Percentiles rank a stretch among this genome's conserved stretches.
Evolutionary conservation across 2,888 invertebrate genomes (phyloP).

Genomic region (Volucella inflata): DNA sequence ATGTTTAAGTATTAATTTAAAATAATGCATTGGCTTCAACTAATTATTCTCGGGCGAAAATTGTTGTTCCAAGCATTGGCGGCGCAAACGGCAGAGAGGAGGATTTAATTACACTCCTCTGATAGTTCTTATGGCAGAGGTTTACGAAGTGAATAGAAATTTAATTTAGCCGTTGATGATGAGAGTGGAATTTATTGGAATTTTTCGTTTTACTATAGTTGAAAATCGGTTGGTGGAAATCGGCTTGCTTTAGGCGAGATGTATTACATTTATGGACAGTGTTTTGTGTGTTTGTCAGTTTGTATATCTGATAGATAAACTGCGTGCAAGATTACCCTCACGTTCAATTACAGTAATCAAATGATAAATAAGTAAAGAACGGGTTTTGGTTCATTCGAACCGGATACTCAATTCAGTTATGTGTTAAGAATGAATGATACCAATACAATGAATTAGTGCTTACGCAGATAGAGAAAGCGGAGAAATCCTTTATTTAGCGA

Average conservation of each 20-base stretch:
- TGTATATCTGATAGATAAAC: constrained; percentile 21
- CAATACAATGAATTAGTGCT: too few species aligned
- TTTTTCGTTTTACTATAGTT: constrained; percentile 59
- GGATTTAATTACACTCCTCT: constrained; percentile 70
- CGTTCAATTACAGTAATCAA: constrained; percentile 16
- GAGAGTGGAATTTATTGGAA: constrained; percentile 69
- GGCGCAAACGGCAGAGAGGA: constrained; percentile 52
- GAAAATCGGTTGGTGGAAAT: constrained; percentile 12
- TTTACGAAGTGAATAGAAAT: constrained; percentile 67
- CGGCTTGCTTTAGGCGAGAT: constrained; percentile 34
- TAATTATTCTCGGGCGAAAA: constrained; percentile 72
- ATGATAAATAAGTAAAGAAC: constrained; percentile 18
- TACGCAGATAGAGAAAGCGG: too few species aligned
- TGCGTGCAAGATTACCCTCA: constrained; percentile 29
- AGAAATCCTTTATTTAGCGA: too few species aligned
- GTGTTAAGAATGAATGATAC: neutral
- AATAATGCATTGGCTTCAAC: constrained; percentile 68
- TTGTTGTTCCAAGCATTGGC: constrained; percentile 53
- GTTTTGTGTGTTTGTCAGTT: neutral
- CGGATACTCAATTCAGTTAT: constrained; percentile 3
- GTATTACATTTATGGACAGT: neutral
- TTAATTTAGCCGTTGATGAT: constrained; percentile 63
- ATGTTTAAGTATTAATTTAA: constrained; percentile 72
- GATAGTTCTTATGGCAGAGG: constrained; percentile 55
- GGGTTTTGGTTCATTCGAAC: constrained; percentile 20